These are phyloP conservation scores for Heterotilapia buettikoferi DNA, from an alignment of 2,113 vertebrate species.

Conservation along the genomic window DNA sequence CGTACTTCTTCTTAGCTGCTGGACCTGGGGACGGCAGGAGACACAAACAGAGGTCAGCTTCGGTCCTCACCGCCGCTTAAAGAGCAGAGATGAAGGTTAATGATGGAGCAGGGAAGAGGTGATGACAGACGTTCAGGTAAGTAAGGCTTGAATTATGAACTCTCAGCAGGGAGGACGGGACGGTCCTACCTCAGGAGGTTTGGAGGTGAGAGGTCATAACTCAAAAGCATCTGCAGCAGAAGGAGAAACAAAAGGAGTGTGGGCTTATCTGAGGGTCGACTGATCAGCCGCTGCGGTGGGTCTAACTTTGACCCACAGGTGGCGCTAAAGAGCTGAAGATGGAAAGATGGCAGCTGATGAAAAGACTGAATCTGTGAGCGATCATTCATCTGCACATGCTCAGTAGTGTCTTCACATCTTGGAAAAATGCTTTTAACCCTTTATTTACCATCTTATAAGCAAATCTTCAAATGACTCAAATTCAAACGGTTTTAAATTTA, in stretches of 20 bases:
- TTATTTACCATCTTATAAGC: not conserved
- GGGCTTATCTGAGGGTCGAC: not conserved
- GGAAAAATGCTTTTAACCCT: not conserved
- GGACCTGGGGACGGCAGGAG: slow-evolving; percentile 74
- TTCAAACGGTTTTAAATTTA: not conserved
- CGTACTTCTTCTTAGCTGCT: slow-evolving; percentile 89
- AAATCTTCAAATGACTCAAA: not conserved
- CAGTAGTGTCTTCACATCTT: not conserved
- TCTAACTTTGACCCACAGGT: not conserved
- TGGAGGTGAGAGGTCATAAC: not conserved
- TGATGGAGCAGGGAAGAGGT: not conserved
- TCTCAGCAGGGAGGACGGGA: not conserved
- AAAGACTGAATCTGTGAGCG: not conserved
- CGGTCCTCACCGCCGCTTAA: not conserved
- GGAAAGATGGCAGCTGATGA: not conserved
- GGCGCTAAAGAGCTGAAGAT: not conserved
- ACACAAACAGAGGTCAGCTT: not conserved
- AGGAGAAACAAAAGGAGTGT: not conserved
- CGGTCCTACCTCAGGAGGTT: not conserved
- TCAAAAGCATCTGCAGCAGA: not conserved
- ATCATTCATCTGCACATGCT: not conserved
- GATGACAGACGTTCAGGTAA: not conserved
- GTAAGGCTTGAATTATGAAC: not conserved
- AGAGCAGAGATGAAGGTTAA: not conserved
- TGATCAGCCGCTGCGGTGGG: rapidly evolving